A percentile compares a stretch with the other conserved stretches of the same genome.
Evolutionary conservation across 2,113 vertebrate species (phyloP).

Genomic region (Benitochromis conjunctus): DNA sequence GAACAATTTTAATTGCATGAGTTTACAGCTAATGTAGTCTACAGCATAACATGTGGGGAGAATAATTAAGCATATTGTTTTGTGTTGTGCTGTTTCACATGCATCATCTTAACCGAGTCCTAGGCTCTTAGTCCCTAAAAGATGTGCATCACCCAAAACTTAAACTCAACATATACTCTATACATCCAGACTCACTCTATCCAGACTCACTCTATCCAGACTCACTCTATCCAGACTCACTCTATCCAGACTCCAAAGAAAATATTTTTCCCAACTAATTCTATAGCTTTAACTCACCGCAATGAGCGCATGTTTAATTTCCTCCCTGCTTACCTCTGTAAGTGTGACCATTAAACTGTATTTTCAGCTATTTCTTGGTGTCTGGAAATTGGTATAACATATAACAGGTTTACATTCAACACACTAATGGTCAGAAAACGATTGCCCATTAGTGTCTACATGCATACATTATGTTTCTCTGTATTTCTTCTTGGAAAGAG

Average conservation of each 20-base stretch:
- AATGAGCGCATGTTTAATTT: background rate
- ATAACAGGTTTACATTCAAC: background rate
- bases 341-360: background rate
- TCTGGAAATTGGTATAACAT: background rate
- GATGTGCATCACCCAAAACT: background rate
- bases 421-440: background rate
- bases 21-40: background rate
- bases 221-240: background rate
- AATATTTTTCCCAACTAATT: background rate
- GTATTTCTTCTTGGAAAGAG: background rate
- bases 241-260: background rate
- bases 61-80: background rate
- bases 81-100: background rate
- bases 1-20: background rate
- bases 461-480: background rate
- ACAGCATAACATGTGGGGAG: background rate
- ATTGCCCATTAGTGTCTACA: background rate
- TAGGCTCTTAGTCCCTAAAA: background rate
- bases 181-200: background rate
- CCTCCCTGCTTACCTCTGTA: background rate
- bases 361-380: background rate
- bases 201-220: background rate
- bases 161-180: background rate
- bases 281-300: background rate
- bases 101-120: background rate